phyloP scores from a whole-genome alignment of 2,113 vertebrate genomes.

The Madoqua kirkii region DNA sequence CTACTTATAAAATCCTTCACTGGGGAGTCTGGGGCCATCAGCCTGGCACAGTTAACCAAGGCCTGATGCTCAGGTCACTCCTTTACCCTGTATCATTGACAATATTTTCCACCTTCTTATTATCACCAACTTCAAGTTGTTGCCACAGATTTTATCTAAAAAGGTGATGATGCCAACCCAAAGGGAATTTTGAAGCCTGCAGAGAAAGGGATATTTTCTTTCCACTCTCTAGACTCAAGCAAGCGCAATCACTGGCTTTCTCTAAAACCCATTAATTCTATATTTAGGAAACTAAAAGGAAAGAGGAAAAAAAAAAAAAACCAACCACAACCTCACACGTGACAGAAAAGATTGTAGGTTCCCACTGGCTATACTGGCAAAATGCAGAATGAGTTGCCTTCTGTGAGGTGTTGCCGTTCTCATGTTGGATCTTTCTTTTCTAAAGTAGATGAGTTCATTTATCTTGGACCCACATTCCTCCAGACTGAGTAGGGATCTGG shows the following conservation, averaged over 20 bases:
- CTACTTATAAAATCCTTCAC: not conserved
- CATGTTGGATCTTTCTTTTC: not conserved
- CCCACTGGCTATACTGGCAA: conserved; percentile 38
- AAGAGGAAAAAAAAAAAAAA: not conserved
- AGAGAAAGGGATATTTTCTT: conserved; percentile 46
- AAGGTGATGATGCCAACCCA: not conserved
- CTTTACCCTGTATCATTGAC: not conserved
- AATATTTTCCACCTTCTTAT: not conserved
- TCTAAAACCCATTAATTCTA: conserved; percentile 67
- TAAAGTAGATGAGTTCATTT: conserved; percentile 36
- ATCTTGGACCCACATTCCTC: conserved; percentile 26
- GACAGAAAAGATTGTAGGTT: conserved; percentile 55
- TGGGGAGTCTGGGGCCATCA: not conserved
- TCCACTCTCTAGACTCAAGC: conserved; percentile 35
- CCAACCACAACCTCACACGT: conserved; percentile 60
- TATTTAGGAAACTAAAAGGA: conserved; percentile 67
- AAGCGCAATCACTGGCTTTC: conserved; percentile 46
- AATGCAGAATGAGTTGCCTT: not conserved
- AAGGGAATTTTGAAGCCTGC: not conserved
- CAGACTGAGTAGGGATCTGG: conserved; percentile 51
- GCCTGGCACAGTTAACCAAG: not conserved
- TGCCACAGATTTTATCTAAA: not conserved
- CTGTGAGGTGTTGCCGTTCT: not conserved
- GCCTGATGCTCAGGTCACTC: not conserved
- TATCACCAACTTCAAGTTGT: not conserved